Evolutionary conservation across 2,888 invertebrate genomes (phyloP), one percentile per base, ranked within the genome.

Genomic region (Pollenia labialis): DNA sequence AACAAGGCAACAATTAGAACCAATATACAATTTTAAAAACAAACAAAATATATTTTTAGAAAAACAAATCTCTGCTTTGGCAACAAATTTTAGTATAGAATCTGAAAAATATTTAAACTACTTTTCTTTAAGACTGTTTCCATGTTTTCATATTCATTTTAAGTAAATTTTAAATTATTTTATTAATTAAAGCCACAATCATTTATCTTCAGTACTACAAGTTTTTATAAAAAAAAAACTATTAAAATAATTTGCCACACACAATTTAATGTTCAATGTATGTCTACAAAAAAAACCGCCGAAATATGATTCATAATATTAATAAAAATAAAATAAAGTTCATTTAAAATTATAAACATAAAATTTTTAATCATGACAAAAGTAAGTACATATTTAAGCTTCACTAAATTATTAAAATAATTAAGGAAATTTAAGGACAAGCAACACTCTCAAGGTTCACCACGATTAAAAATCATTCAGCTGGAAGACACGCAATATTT

Each of bases 221-320:
- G 23, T 64, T 11, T 18, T 52, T 64, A 23, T 8, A 75, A 75
- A 46, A 14, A 46, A 23, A 46, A 75, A 40, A 75, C 16, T 60
- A 18, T 75, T 7, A 46, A 64, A 64, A 18, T 18, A 56, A 32
- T 50, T 62, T 52, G 2, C 62, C 75, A 76, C 46, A 74, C 69
- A 42, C 40, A 64, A 50, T 52, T 66, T 84, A 42, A 68, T 84
- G 79, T 79, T 79, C 66, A 79, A 84, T 84, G 79, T 79, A 52
- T 77, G 32, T 32, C 4, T 32, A 32, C 1, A n/a, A 32, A 58
- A 54, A 79, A 75, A 71, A 71, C 81, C 76, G 81, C 76, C 81
- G 69, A 77, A 77, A 18, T 71, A 44, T 77, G 56, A 81, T 58
- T 71, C 32, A 69, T 64, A 54, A 77, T 50, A 75, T 80, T 87